These are phyloP conservation scores for Odontothrips loti DNA, from an alignment of 2,888 invertebrate genomes.

Conservation along the genomic window DNA sequence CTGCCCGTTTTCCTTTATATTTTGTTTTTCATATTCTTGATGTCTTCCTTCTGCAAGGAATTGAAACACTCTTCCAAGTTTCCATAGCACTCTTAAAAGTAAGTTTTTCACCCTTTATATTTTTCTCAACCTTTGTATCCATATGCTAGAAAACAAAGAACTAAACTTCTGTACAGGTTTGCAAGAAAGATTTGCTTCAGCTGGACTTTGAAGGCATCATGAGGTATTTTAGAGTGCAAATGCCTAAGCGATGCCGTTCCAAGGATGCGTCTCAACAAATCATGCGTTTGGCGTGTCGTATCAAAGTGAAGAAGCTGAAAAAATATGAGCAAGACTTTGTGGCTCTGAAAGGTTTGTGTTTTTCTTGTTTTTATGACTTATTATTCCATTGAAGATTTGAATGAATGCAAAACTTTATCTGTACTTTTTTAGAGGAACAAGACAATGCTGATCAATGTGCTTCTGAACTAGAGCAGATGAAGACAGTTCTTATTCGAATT, in stretches of 20 bases:
- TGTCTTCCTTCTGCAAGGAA: slow-evolving; percentile 89
- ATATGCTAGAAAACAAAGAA: not conserved
- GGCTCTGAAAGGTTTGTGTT: slow-evolving; percentile 63
- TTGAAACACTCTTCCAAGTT: slow-evolving; percentile 93
- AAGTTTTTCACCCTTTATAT: slow-evolving; percentile 41
- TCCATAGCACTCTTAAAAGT: slow-evolving; percentile 89
- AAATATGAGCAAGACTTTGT: slow-evolving; percentile 92
- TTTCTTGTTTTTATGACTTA: slow-evolving; percentile 33
- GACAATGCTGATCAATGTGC: slow-evolving; percentile 56
- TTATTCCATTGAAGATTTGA: not conserved
- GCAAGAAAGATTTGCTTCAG: slow-evolving; percentile 83
- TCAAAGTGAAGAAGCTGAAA: slow-evolving; percentile 88
- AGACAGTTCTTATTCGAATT: slow-evolving; percentile 57
- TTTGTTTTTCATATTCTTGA: slow-evolving; percentile 97
- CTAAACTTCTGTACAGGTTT: slow-evolving; percentile 51
- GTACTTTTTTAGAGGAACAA: slow-evolving; percentile 51
- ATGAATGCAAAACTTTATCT: not conserved
- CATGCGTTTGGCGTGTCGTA: slow-evolving; percentile 82
- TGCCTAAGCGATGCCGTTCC: slow-evolving; percentile 93
- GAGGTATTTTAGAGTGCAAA: slow-evolving; percentile 94
- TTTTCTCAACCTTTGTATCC: too few relatives aligned
- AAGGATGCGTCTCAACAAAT: slow-evolving; percentile 85
- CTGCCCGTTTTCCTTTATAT: slow-evolving; percentile 95
- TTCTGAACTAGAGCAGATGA: slow-evolving; percentile 55
- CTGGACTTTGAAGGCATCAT: slow-evolving; percentile 96